A percentile compares a stretch with the other conserved stretches of the same genome.
phyloP scores from a whole-genome alignment of 2,797 vertebrate genomes.

The Clarias pachynema region DNA sequence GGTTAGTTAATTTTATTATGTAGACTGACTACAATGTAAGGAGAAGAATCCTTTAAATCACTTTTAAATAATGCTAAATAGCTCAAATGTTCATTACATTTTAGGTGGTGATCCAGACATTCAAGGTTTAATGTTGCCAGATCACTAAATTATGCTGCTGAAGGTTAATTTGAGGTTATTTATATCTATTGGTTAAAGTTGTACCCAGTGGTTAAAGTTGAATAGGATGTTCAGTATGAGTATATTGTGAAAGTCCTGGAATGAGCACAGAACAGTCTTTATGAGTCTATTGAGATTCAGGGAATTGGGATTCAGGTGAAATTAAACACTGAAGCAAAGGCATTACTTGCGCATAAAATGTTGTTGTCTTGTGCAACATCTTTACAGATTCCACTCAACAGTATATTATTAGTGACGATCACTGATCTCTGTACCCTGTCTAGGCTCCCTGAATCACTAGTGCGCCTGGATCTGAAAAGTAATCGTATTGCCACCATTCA shows the following conservation, averaged over 20 bases:
- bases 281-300: neutral
- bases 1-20: slow-evolving; percentile 59
- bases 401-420: neutral
- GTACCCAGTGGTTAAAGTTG: neutral
- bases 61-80: neutral
- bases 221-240: neutral
- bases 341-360: neutral
- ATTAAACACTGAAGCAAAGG: neutral
- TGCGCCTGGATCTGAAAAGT: slow-evolving; percentile 81
- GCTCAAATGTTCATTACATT: neutral
- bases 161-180: neutral
- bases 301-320: neutral
- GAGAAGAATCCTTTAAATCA: neutral
- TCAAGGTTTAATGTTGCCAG: neutral
- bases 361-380: neutral
- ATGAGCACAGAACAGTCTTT: neutral
- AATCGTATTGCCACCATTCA: slow-evolving; percentile 74
- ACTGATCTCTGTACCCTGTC: slow-evolving; percentile 3
- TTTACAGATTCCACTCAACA: neutral
- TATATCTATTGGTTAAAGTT: neutral
- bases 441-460: slow-evolving; percentile 78
- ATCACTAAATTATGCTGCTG: neutral
- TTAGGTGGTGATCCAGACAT: neutral
- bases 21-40: neutral
- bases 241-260: neutral